Percentiles rank a stretch among this genome's conserved stretches.
These are phyloP conservation scores for Tamias sibiricus DNA, from an alignment of 2,113 vertebrate species.

Conservation along the genomic window DNA sequence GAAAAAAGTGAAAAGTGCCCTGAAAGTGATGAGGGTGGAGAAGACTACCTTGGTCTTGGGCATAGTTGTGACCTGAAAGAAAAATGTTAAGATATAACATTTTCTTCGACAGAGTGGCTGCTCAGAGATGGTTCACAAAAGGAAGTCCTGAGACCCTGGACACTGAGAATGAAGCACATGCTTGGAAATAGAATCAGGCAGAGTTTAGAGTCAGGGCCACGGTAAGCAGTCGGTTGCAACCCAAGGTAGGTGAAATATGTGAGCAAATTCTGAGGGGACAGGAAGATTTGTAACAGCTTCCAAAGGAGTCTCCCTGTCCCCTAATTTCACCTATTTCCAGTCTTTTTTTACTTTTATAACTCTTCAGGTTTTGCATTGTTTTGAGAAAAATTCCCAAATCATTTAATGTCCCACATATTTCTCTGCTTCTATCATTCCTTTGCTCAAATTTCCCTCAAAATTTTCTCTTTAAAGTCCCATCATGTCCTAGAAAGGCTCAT, in stretches of 20 bases:
- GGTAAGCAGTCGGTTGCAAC: neutral
- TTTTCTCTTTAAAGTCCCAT: neutral
- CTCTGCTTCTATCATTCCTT: neutral
- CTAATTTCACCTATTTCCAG: neutral
- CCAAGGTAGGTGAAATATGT: accelerated
- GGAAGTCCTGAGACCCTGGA: neutral
- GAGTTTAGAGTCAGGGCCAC: neutral
- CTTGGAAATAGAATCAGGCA: neutral
- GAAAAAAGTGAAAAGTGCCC: neutral
- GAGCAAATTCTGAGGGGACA: neutral
- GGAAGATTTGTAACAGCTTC: neutral
- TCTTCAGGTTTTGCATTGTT: neutral
- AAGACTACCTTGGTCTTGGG: neutral
- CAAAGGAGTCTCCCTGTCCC: neutral
- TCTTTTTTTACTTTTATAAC: neutral
- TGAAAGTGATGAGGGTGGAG: neutral
- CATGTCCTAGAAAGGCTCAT: neutral
- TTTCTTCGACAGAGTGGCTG: neutral
- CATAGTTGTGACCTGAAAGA: neutral
- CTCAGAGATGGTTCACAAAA: neutral
- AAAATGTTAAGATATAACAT: neutral
- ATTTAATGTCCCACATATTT: neutral
- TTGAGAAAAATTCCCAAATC: neutral
- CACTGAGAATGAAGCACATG: neutral
- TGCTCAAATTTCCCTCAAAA: neutral